Percentiles rank a stretch among this genome's conserved stretches.
These are phyloP conservation scores for Actenoides lindsayi DNA, from an alignment of 2,113 vertebrate genomes.

Conservation along the genomic window DNA sequence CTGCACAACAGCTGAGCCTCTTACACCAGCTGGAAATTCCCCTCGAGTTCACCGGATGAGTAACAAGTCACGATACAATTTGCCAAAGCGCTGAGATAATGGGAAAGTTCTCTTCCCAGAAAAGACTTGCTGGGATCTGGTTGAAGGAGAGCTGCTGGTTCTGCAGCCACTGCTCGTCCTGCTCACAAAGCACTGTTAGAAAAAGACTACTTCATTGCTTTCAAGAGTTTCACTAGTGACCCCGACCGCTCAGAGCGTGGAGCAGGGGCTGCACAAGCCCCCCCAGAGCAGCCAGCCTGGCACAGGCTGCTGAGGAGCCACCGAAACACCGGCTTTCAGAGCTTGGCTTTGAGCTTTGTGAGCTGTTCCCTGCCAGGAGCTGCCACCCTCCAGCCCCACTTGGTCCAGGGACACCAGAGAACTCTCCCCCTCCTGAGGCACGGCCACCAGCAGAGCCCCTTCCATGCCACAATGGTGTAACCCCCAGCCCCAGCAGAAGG, in stretches of 20 bases:
- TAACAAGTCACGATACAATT: background rate
- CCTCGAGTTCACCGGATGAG: background rate
- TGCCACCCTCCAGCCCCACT: background rate
- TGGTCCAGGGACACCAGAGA: too few species aligned
- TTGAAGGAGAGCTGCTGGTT: background rate
- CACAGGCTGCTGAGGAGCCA: background rate
- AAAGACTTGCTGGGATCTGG: accelerated
- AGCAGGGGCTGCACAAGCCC: accelerated
- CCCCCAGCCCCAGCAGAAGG: accelerated
- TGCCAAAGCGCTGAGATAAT: slow-evolving; percentile 35
- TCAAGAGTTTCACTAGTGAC: background rate
- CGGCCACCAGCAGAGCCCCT: accelerated
- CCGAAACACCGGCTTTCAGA: accelerated
- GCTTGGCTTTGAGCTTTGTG: background rate
- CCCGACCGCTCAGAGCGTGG: background rate
- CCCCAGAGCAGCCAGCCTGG: background rate
- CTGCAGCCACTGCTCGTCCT: background rate
- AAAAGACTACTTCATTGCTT: background rate
- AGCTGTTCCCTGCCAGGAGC: background rate
- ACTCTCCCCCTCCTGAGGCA: background rate
- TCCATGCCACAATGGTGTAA: background rate
- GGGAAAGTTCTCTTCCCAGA: slow-evolving; percentile 11
- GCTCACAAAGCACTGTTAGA: background rate
- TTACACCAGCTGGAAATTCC: slow-evolving; percentile 62
- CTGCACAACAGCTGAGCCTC: slow-evolving; percentile 75